Evolutionary conservation across 2,888 invertebrate genomes (phyloP).

Genomic region (Choreutis nemorana): DNA sequence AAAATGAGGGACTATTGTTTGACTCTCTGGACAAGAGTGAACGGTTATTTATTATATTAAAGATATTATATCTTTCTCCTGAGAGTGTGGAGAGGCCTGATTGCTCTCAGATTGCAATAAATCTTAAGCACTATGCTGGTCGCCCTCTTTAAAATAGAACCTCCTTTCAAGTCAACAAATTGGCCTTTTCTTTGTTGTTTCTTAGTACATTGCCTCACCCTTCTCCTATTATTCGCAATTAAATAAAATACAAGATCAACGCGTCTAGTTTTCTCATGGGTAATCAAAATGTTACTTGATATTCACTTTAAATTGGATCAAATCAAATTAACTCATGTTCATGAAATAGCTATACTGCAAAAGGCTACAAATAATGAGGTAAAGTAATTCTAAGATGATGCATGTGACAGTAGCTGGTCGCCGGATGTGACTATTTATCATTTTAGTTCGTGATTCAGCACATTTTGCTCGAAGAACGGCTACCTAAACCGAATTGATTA

Average conservation of each 20-base stretch:
- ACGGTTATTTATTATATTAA: slow-evolving; percentile 45
- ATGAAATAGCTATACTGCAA: too few relatives aligned
- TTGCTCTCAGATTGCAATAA: slow-evolving; percentile 59
- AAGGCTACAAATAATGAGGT: too few relatives aligned
- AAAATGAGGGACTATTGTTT: slow-evolving; percentile 24
- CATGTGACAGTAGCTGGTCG: too few relatives aligned
- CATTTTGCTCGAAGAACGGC: too few relatives aligned
- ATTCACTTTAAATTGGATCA: too few relatives aligned
- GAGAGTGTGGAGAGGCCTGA: slow-evolving; percentile 49
- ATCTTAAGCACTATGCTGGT: slow-evolving; percentile 54
- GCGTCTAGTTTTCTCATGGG: neutral
- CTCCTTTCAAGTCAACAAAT: slow-evolving; percentile 59
- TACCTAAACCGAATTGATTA: too few relatives aligned
- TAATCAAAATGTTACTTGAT: too few relatives aligned
- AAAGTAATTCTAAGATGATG: too few relatives aligned
- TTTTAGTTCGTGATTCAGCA: too few relatives aligned
- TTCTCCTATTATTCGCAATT: slow-evolving; percentile 7
- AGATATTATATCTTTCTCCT: slow-evolving; percentile 50
- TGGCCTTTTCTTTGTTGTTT: slow-evolving; percentile 57
- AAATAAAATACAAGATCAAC: slow-evolving; percentile 5
- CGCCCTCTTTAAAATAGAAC: slow-evolving; percentile 55
- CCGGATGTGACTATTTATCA: too few relatives aligned
- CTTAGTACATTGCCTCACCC: slow-evolving; percentile 27
- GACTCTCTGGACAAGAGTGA: slow-evolving; percentile 33
- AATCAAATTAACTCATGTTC: too few relatives aligned